Evolutionary conservation across 2,888 invertebrate species (phyloP).

Genomic region (Rapana venosa): DNA sequence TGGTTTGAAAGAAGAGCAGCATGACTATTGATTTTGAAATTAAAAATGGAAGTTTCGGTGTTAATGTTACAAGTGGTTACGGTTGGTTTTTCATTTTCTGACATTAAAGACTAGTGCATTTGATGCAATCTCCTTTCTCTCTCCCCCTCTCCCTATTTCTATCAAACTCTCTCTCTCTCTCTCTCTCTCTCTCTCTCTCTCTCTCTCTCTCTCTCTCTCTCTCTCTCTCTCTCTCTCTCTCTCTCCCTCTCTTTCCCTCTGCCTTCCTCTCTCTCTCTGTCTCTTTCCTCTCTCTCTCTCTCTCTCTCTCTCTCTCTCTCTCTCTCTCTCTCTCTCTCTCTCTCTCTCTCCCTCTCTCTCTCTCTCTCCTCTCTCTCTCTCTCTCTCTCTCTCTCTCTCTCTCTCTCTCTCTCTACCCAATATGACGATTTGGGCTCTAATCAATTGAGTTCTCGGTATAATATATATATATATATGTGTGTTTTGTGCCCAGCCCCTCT

Average conservation of each 20-base stretch:
- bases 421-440: too few relatives aligned
- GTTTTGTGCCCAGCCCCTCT: too few relatives aligned
- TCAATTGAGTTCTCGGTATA: too few relatives aligned
- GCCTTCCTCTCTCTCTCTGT: background rate
- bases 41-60: too few relatives aligned
- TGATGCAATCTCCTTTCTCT: background rate
- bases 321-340: too few relatives aligned
- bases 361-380: background rate
- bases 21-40: too few relatives aligned
- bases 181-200: background rate
- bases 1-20: too few relatives aligned
- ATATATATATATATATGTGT: too few relatives aligned
- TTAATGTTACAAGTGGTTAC: too few relatives aligned
- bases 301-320: too few relatives aligned
- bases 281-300: background rate
- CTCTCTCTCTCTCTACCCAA: background rate
- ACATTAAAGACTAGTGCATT: too few relatives aligned
- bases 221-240: background rate
- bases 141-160: background rate
- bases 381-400: background rate
- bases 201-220: background rate
- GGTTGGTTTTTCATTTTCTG: too few relatives aligned
- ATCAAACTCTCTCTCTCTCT: background rate
- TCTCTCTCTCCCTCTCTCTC: background rate
- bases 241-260: background rate